Evolutionary conservation across 2,888 invertebrate genomes (phyloP), one percentile per base, ranked within the genome.

Genomic region (Sphaerolaimus hirsutus): DNA sequence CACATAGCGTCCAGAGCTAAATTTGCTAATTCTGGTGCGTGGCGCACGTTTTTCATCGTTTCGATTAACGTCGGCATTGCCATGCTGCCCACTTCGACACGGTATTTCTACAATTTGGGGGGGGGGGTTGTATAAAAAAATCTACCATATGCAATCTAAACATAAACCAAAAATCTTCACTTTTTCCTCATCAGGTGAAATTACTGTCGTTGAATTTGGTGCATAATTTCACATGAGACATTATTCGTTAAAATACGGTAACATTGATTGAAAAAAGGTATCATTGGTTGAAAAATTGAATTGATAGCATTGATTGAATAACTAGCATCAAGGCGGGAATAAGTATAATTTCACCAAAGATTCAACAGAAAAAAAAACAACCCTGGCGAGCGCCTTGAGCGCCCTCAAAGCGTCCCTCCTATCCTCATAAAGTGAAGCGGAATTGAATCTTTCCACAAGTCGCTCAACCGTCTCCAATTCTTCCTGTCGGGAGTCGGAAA

Each of bases 381-480:
- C 71, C 62, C 65, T 67, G 14, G 72, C 69, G 43, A 72, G 57
- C n/a, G 70, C 82, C 64, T 84, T 84, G 14, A 97, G 75, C 0
- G 87, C 89, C 51, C 91, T 74, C 57, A 93, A 84, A 1, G 93
- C 91, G 76, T 93, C 91, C 56, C 91, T 71, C 37, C 93, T 73
- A 64, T 97, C 97, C 63, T 91, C 89, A 32, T 93, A 68, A 40
- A 93, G 68, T 0, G 86, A 86, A 0, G 91, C 89, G 43, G 84
- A 81, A 58, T 79, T 78, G 1, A 91, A 78, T 51, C 97, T 73
- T 59, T 91, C 87, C 21, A 91, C 82, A 26, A 97, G 70, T 51
- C 81, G 75, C 66, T 93, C 93, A 53, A 93, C 80, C 14, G 37
- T 37, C 19, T 37, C 37, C 37, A n/a, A n/a, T n/a, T n/a, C n/a